Base-by-base conservation (phyloP, 2,113 vertebrate species). In the Carassius gibelio region DNA sequence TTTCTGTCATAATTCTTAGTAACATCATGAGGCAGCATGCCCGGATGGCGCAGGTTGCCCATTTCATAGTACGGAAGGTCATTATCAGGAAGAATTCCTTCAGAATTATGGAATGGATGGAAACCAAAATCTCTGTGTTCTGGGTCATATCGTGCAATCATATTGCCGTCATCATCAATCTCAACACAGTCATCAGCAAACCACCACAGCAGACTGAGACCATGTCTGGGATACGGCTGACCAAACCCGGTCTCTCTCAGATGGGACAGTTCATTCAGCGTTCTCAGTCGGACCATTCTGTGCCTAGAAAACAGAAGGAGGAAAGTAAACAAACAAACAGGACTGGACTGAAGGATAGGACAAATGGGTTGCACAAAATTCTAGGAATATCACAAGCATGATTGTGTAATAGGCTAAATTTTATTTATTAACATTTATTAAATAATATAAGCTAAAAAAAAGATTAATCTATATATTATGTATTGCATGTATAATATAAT, bases 171-270 rank as follows among this genome's bases (percentile, higher is more conserved):
- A 2, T 42, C 7, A 8, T 87, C 14, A 42, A 90, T 74, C 0
- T 17, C n/a, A 2, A 91, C 21, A 11, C 81, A 88, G 0, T 87
- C 38, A 3, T 81, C 11, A 48, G 85, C 75, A 45, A 90, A 91
- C 89, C 90, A 91, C 77, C 38, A 81, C 4, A 91, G 84, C 57
- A 91, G 81, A 9, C 10, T 48, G 66, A 90, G 85, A 0, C 88
- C 89, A 11, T 91, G 88, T 80, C 90, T 85, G 10, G 89, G 89
- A 1, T 26, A 76, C 3, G 64, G 68, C n/a, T 57, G 85, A 30
- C 89, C 89, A 23, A 88, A 91, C 61, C 3, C 0, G 2, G 81
- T 78, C 0, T 38, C 10, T 68, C 26, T 83, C 14, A 90, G 76
- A 10, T 87, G 74, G 4, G 6, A 1, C 38, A 88, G 30, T 71